These are phyloP conservation scores for Zhuqinia jingwanae DNA, from an alignment of 2,888 invertebrate genomes.

Conservation along the genomic window DNA sequence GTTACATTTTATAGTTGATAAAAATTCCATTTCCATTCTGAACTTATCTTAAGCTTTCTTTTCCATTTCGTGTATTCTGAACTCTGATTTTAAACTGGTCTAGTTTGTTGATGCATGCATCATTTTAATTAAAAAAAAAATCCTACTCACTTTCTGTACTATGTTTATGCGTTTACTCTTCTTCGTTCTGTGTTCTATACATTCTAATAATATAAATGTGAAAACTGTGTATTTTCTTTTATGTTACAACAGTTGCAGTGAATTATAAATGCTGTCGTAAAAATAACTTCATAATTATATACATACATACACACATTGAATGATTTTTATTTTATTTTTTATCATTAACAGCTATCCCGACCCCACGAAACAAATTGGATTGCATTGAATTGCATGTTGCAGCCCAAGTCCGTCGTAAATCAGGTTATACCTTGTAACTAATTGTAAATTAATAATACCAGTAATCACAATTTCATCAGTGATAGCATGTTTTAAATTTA, in stretches of 20 bases:
- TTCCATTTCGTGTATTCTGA: neutral
- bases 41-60: constrained; percentile 15
- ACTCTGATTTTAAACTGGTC: neutral
- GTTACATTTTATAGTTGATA: neutral
- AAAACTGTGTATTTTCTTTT: neutral
- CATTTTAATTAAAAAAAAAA: constrained; percentile 5
- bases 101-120: neutral
- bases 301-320: constrained; percentile 24
- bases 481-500: too few species aligned
- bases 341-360: constrained; percentile 63
- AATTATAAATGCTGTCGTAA: constrained; percentile 35
- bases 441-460: constrained; percentile 43
- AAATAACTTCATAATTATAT: too few species aligned
- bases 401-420: constrained; percentile 46
- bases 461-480: too few species aligned
- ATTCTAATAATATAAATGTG: neutral
- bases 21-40: neutral
- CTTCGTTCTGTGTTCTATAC: neutral
- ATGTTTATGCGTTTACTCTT: neutral
- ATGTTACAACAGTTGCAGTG: constrained; percentile 46
- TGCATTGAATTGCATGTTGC: constrained; percentile 47
- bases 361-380: constrained; percentile 54
- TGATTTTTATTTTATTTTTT: constrained; percentile 57
- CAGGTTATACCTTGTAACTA: constrained; percentile 56
- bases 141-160: neutral